Percentiles rank a stretch among this genome's conserved stretches.
phyloP scores from a whole-genome alignment of 2,113 vertebrate genomes.

The Eurypyga helias region DNA sequence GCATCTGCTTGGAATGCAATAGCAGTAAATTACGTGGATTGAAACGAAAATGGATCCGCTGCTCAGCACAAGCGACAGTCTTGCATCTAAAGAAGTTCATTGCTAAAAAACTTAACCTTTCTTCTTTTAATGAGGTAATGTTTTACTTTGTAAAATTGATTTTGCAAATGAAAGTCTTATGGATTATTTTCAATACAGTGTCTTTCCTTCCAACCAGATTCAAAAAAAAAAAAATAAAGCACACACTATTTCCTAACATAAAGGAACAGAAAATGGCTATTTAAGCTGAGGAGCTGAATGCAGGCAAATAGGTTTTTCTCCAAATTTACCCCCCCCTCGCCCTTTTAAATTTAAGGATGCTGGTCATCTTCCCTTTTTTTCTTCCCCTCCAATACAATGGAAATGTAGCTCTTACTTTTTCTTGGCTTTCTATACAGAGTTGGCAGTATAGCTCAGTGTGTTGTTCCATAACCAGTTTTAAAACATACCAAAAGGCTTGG shows the following conservation, averaged over 20 bases:
- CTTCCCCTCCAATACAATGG: background rate
- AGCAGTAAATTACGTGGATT: conserved; percentile 94
- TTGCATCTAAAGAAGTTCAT: conserved; percentile 98
- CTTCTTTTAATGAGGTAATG: conserved; percentile 96
- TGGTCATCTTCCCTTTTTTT: background rate
- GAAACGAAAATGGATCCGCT: conserved; percentile 96
- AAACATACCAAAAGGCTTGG: background rate
- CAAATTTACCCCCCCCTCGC: background rate
- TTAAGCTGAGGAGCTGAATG: background rate
- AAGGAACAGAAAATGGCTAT: background rate
- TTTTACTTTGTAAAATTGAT: background rate
- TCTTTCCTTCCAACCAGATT: background rate
- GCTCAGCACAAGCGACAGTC: conserved; percentile 94
- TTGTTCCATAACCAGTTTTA: background rate
- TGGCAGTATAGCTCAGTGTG: background rate
- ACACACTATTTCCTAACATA: background rate
- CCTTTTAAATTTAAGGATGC: background rate
- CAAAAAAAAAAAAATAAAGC: background rate
- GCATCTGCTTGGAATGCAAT: conserved; percentile 96
- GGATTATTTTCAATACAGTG: background rate
- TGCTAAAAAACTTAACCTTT: conserved; percentile 96
- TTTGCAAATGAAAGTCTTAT: background rate
- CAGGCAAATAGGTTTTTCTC: background rate
- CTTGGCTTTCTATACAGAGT: background rate
- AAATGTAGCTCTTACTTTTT: background rate